phyloP scores from a whole-genome alignment of 2,797 vertebrate species.

The Dipus sagitta region DNA sequence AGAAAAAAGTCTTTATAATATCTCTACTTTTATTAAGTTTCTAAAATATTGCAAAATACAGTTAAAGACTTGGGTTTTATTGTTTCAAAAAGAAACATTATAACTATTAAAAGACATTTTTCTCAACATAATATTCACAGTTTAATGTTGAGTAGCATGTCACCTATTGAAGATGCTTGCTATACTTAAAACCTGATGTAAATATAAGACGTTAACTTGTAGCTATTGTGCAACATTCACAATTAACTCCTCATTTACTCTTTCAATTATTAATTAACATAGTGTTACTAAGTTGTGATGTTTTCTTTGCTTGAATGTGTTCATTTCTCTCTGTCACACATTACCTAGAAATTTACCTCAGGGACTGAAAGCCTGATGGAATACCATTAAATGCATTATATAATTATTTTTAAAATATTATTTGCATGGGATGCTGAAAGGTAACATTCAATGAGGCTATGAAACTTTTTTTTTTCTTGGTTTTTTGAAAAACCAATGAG shows the following conservation, averaged over 20 bases:
- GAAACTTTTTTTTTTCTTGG: no score
- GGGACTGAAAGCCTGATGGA: conserved; percentile 47
- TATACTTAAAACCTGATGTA: neutral
- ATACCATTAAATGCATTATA: conserved; percentile 26
- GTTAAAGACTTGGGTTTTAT: conserved; percentile 61
- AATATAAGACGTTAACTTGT: neutral
- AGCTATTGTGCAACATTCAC: neutral
- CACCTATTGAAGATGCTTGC: conserved; percentile 2
- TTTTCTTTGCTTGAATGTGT: conserved; percentile 60
- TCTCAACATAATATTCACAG: conserved; percentile 16
- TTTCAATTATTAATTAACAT: conserved; percentile 15
- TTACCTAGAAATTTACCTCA: conserved; percentile 16
- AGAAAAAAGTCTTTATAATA: neutral
- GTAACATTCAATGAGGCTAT: no score
- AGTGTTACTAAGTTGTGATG: conserved; percentile 47
- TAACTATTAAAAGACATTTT: neutral
- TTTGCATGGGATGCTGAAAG: no score
- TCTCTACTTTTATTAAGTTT: neutral
- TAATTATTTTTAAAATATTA: conserved; percentile 68
- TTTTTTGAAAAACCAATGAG: no score
- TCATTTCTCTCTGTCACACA: conserved; percentile 46
- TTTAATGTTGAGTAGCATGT: neutral
- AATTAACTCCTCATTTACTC: neutral
- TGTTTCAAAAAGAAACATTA: conserved; percentile 48
- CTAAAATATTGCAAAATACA: neutral